A percentile compares a stretch with the other conserved stretches of the same genome.
These are phyloP conservation scores for Spisula solida DNA, from an alignment of 2,888 invertebrate species.

Conservation along the genomic window DNA sequence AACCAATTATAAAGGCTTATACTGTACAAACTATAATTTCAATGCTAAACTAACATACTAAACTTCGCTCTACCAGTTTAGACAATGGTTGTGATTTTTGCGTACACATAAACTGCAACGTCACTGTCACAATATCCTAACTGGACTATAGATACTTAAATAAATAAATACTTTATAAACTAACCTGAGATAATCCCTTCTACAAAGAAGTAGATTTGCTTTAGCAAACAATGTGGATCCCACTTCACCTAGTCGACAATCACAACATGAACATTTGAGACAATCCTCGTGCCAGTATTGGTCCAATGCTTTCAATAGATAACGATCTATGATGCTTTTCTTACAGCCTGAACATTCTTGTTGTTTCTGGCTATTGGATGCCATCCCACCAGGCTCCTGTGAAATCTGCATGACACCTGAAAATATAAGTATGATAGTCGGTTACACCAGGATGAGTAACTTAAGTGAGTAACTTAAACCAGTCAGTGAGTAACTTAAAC, in stretches of 20 bases:
- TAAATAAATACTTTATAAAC: not conserved
- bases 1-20: no score
- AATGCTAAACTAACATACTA: no score
- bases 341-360: constrained; percentile 94
- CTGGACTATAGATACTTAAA: not conserved
- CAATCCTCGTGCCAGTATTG: constrained; percentile 98
- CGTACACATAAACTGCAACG: no score
- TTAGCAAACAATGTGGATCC: constrained; percentile 96
- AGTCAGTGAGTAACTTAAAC: no score
- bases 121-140: no score
- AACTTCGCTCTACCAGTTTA: no score
- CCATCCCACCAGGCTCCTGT: constrained; percentile 73
- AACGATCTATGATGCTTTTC: constrained; percentile 94
- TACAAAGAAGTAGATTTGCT: constrained; percentile 96
- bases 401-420: constrained; percentile 83
- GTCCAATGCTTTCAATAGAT: constrained; percentile 94
- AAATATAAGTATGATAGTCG: constrained; percentile 46
- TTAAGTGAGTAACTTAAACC: no score
- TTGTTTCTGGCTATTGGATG: constrained; percentile 71
- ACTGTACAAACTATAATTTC: no score
- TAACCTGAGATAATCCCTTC: constrained; percentile 96
- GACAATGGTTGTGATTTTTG: no score
- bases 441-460: no score
- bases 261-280: constrained; percentile 95
- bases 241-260: constrained; percentile 97